phyloP scores from a whole-genome alignment of 1,140 invertebrate genomes.

The Lepidurus packardi region DNA sequence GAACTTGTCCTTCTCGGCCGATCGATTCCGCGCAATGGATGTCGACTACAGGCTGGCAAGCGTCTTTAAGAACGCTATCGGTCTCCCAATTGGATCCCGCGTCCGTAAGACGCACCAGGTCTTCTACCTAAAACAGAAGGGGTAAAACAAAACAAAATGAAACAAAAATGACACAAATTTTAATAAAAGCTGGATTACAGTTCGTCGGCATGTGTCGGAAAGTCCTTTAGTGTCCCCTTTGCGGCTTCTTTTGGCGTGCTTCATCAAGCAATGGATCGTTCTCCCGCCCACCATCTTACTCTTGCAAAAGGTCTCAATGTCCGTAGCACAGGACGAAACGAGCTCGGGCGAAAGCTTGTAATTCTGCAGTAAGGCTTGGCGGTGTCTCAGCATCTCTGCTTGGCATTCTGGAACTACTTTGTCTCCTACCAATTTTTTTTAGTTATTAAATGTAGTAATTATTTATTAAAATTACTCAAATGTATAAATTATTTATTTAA shows the following conservation, averaged over 20 bases:
- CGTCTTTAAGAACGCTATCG: constrained; percentile 77
- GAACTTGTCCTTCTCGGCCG: constrained; percentile 59
- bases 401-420: constrained; percentile 64
- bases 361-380: constrained; percentile 86
- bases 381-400: constrained; percentile 80
- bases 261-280: constrained; percentile 95
- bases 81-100: constrained; percentile 85
- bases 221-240: constrained; percentile 55
- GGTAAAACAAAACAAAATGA: neutral
- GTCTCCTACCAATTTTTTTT: too few relatives aligned
- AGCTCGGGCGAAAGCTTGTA: constrained; percentile 87
- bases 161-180: neutral
- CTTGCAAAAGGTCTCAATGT: constrained; percentile 57
- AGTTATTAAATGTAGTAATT: too few relatives aligned
- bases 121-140: constrained; percentile 51
- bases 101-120: constrained; percentile 70
- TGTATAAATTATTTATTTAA: too few relatives aligned
- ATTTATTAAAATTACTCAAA: too few relatives aligned
- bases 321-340: constrained; percentile 77
- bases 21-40: constrained; percentile 41
- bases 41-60: constrained; percentile 76
- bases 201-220: constrained; percentile 59
- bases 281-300: constrained; percentile 68
- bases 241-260: constrained; percentile 57
- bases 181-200: constrained; percentile 45